A percentile compares a stretch with the other conserved stretches of the same genome.
These are phyloP conservation scores for Gonioctena quinquepunctata DNA, from an alignment of 1,140 invertebrate genomes.

Conservation along the genomic window DNA sequence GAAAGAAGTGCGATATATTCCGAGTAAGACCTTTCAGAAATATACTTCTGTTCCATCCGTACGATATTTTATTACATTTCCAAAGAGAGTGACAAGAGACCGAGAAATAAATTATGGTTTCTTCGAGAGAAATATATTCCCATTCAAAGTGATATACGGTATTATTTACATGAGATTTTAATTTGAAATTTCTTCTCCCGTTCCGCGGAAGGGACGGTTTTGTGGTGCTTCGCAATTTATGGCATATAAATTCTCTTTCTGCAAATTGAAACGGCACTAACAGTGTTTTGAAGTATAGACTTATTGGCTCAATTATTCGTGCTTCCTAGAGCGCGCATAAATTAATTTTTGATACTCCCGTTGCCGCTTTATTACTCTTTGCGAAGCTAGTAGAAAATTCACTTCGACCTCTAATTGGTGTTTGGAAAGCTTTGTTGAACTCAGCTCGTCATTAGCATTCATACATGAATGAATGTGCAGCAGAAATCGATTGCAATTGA, in stretches of 20 bases:
- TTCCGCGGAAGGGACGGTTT: neutral
- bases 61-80: constrained; percentile 5
- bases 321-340: too few species aligned
- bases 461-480: too few species aligned
- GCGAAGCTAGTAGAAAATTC: too few species aligned
- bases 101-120: constrained; percentile 17
- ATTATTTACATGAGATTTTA: constrained; percentile 16
- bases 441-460: too few species aligned
- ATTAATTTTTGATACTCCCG: too few species aligned
- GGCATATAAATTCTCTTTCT: neutral
- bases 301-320: constrained; percentile 7
- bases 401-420: too few species aligned
- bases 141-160: constrained; percentile 7
- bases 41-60: neutral
- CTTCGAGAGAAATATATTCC: neutral
- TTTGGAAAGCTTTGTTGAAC: too few species aligned
- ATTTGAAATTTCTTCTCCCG: constrained; percentile 1
- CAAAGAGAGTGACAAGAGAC: constrained; percentile 5
- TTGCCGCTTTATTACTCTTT: too few species aligned
- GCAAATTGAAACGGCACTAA: neutral
- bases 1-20: neutral
- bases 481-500: too few species aligned
- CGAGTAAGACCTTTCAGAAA: neutral
- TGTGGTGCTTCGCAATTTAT: constrained; percentile 10
- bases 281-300: neutral